A percentile compares a stretch with the other conserved stretches of the same genome.
Evolutionary conservation across 2,888 invertebrate genomes (phyloP).

Genomic region (Antheraea assamensis): DNA sequence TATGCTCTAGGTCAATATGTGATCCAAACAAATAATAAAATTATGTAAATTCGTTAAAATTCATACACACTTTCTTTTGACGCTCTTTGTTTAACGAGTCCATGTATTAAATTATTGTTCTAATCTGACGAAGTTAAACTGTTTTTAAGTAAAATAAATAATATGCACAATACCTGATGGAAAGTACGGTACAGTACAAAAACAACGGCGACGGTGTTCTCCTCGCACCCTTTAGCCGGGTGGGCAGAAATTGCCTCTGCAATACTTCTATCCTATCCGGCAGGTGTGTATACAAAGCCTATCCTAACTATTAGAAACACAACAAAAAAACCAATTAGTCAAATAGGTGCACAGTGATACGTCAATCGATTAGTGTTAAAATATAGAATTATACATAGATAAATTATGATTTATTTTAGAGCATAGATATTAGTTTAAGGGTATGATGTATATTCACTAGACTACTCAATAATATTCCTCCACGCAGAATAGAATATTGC

Average conservation of each 20-base stretch:
- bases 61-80: not conserved
- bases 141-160: too few relatives aligned
- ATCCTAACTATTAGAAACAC: too few relatives aligned
- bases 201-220: too few relatives aligned
- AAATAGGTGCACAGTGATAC: too few relatives aligned
- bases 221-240: too few relatives aligned
- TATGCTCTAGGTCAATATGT: constrained; percentile 12
- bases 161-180: too few relatives aligned
- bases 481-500: not conserved
- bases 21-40: constrained; percentile 13
- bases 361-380: not conserved
- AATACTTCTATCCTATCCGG: too few relatives aligned
- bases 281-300: too few relatives aligned
- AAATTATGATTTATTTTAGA: not conserved
- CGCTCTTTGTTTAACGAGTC: not conserved
- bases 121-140: too few relatives aligned
- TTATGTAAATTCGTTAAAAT: not conserved
- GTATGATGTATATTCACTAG: not conserved
- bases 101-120: not conserved
- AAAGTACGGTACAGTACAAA: too few relatives aligned
- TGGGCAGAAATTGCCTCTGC: too few relatives aligned
- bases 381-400: not conserved
- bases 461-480: not conserved
- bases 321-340: too few relatives aligned
- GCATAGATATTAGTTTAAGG: not conserved